Base-by-base conservation (phyloP, 1,140 invertebrate species). In the Macrocentrus cingulum region DNA sequence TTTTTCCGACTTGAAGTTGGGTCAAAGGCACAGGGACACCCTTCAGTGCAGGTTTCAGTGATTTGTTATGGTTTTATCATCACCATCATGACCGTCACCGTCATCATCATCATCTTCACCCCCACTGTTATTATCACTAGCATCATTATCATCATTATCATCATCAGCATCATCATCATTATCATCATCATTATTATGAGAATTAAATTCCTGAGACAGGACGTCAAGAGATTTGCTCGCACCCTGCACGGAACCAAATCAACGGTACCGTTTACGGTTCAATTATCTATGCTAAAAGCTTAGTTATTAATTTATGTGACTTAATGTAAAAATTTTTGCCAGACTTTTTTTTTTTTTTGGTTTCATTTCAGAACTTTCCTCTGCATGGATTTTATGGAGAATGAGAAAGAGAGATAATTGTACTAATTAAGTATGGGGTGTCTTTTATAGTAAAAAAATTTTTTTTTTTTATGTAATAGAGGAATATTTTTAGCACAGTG, bases 181-280 rank as follows among this genome's bases (percentile, higher is more conserved):
- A n/a, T n/a, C n/a, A 39, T 39, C 36, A 39, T 4, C 13, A 5
- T n/a, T 39, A n/a, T 8, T n/a, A n/a, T n/a, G 13, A 16, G 11
- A 23, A n/a, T 23, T 18, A 34, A 49, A 16, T 34, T 36, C 19
- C 55, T 58, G 48, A 51, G 51, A 50, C 1, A 42, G 44, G 23
- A 51, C 23, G 11, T 15, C 49, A 61, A 66, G 65, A 29, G 62
- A 62, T 68, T 61, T 70, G 65, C 67, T 71, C 62, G 67, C 66
- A 74, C 75, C 75, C 75, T 79, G 77, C 71, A 79, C 77, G 77
- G 73, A 80, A 80, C 77, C 77, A 80, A 80, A 80, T 80, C 77
- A 80, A 76, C 76, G 72, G 67, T 68, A 77, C 71, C 71, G 64
- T 64, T 70, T 66, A 77, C 71, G 71, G 64, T 64, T 70, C 66